Evolutionary conservation across 2,888 invertebrate species (phyloP).

Genomic region (Trissolcus japonicus): DNA sequence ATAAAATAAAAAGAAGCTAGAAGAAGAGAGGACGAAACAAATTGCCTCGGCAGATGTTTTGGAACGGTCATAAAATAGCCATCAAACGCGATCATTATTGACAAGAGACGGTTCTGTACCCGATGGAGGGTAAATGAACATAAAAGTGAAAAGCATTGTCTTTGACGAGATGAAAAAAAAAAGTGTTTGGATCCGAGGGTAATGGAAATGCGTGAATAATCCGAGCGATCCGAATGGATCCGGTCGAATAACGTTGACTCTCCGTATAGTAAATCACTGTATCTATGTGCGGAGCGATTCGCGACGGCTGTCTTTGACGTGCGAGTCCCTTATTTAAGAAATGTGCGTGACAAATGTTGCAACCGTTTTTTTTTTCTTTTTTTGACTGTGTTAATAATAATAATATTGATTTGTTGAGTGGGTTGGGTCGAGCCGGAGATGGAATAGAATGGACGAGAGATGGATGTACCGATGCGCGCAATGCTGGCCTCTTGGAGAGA

Average conservation of each 20-base stretch:
- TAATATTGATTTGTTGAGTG: constrained; percentile 60
- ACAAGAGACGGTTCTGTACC: no score
- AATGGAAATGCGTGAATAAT: not conserved
- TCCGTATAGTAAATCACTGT: constrained; percentile 44
- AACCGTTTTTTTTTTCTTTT: not conserved
- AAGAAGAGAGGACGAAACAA: no score
- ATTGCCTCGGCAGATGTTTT: no score
- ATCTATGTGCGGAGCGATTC: constrained; percentile 41
- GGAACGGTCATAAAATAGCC: no score
- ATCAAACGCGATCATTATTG: no score
- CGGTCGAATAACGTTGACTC: constrained; percentile 30
- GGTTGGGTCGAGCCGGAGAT: constrained; percentile 69
- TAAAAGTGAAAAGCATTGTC: no score
- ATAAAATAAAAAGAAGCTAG: no score
- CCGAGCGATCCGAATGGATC: constrained; percentile 30
- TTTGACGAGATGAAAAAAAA: not conserved
- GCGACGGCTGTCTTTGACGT: constrained; percentile 57
- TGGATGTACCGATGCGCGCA: constrained; percentile 73
- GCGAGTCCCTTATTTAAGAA: constrained; percentile 22
- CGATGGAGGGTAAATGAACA: no score
- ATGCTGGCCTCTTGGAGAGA: constrained; percentile 79
- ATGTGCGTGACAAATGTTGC: constrained; percentile 7
- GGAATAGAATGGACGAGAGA: constrained; percentile 71
- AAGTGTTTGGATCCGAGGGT: not conserved
- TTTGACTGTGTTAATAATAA: not conserved